phyloP scores from a whole-genome alignment of 2,797 vertebrate species.

The Myotis planiceps region DNA sequence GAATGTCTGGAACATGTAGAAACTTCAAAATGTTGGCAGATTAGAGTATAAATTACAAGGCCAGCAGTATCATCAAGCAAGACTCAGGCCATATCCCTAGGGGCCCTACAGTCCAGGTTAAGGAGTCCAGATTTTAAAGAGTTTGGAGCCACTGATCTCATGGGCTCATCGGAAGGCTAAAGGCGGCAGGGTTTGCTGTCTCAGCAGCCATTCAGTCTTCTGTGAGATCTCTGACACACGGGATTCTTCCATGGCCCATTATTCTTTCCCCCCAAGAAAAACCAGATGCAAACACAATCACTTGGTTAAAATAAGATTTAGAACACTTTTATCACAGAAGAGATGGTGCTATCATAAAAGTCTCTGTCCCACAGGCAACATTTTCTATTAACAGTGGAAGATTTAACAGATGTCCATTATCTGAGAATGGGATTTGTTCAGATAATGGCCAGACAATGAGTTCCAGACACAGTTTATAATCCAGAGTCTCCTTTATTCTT shows the following conservation, averaged over 20 bases:
- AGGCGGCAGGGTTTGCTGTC: background rate
- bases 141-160: background rate
- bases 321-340: conserved; percentile 81
- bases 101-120: background rate
- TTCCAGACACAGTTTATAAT: conserved; percentile 78
- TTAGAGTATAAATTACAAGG: background rate
- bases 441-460: conserved; percentile 73
- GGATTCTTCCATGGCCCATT: conserved; percentile 70
- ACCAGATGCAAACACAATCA: conserved; percentile 66
- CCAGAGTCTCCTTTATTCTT: conserved; percentile 65
- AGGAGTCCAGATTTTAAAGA: background rate
- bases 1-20: background rate
- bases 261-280: conserved; percentile 71
- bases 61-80: background rate
- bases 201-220: conserved; percentile 23
- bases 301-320: conserved; percentile 84
- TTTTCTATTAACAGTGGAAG: conserved; percentile 84
- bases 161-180: background rate
- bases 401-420: conserved; percentile 82
- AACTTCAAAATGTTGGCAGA: background rate
- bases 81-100: background rate
- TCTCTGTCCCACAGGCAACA: conserved; percentile 78
- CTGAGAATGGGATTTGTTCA: conserved; percentile 75
- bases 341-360: conserved; percentile 77
- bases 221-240: background rate